Base-by-base conservation (phyloP, 2,888 invertebrate genomes). In the Corbicula japonica region DNA sequence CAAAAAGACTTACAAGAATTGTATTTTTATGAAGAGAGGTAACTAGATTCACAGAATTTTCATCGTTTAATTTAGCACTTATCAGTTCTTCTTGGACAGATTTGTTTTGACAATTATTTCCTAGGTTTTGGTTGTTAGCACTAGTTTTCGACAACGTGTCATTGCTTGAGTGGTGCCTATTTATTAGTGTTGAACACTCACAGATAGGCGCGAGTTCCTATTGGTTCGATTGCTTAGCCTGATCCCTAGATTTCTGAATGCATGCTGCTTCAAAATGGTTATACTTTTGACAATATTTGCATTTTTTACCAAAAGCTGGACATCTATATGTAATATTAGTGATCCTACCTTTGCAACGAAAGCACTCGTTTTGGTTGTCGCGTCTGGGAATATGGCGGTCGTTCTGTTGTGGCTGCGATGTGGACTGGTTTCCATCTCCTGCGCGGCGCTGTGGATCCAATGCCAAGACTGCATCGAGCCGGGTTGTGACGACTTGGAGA, bases 161-260 rank as follows among this genome's bases (percentile, higher is more conserved):
- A 32, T n/a, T 28, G 21, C 15, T 28, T 32, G 46, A 28, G 0
- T 50, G 18, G 26, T 23, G 38, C n/a, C 34, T 56, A 35, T 56
- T 54, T 62, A 56, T 62, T 63, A 69, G 28, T 26, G 28, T 18
- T 68, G 38, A 35, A 4, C 3, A 44, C 60, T 30, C 18, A 68
- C 52, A 60, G 44, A 68, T 69, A 75, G 75, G 68, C 68, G 30
- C 69, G 61, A 44, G 41, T 65, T 38, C 65, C 70, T 70, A 69
- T n/a, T n/a, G n/a, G 35, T 58, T 35, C 1, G 1, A 10, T 21
- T 38, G 38, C 35, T 58, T 38, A 8, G 12, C 21, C 10, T 34
- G 18, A 35, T 15, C 2, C 23, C 18, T 10, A 3, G 23, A 4
- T 2, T 12, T 2, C 5, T 58, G 4, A 35, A 6, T 23, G 26